Base-by-base conservation (phyloP, 2,113 vertebrate species). In the Pedionomus torquatus region DNA sequence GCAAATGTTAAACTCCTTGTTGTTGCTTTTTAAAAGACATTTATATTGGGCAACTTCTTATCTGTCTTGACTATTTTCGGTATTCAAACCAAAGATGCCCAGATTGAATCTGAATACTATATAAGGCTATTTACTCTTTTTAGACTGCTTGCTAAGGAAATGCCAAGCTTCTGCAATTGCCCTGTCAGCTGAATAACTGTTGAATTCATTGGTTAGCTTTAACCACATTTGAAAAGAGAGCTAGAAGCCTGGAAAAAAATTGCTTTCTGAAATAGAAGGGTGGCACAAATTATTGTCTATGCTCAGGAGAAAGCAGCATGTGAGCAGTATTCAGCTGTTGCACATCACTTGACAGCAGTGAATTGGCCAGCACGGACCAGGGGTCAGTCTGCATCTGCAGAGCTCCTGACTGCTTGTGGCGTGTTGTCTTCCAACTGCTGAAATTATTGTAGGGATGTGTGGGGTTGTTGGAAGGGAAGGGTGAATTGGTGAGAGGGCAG, bases 61-160 rank as follows among this genome's bases (percentile, higher is more conserved):
- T 89, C 88, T 92, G 79, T 55, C 41, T 51, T 66, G 83, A 39
- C 83, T 93, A 55, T 89, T 94, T 95, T 93, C 0, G 2, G 55
- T 90, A 57, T 83, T 83, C 46, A 43, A 93, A 64, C 71, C 64
- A 44, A 92, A 81, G 68, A 93, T 92, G 60, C 55, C 90, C 71
- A 90, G 78, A 90, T 51, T 66, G 60, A 84, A 71, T 88, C 28
- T 76, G 68, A 83, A 63, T 78, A 51, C 92, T 92, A 65, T 77
- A 88, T 81, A 90, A 88, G 88, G 68, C 46, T 81, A 24, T 88
- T 94, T 66, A 63, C 46, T 87, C 75, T 55, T 70, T 90, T 93
- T 80, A 75, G 72, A 30, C 72, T 83, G 46, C 72, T 89, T 96
- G 72, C 68, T 74, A 83, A 90, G 89, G 83, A 95, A 95, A 92